Conservation (phyloP, 1,140 invertebrate species). For the Kradibia gibbosae region DNA sequence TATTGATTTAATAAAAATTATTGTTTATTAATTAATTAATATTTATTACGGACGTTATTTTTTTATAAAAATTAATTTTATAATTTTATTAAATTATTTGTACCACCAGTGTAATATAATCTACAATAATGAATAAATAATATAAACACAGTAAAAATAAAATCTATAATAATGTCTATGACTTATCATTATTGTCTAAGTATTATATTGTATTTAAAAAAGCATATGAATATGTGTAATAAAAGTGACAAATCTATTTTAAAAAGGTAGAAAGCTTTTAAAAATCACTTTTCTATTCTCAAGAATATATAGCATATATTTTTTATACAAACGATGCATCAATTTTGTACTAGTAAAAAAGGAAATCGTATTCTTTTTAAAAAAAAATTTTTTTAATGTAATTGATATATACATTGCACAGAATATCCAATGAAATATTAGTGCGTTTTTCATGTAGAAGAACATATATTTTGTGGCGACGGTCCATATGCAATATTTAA, state of each 20-base stretch:
- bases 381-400: neutral
- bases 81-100: too few species aligned
- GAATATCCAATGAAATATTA: neutral
- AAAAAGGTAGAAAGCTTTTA: neutral
- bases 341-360: neutral
- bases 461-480: neutral
- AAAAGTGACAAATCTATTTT: neutral
- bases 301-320: neutral
- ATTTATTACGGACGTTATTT: too few species aligned
- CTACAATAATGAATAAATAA: too few species aligned
- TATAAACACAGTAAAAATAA: neutral
- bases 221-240: neutral
- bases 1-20: too few species aligned
- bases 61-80: too few species aligned
- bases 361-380: too few species aligned
- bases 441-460: neutral
- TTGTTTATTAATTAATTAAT: too few species aligned
- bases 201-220: neutral
- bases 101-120: too few species aligned
- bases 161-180: neutral
- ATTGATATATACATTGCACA: neutral
- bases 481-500: constrained; percentile 5
- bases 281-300: neutral
- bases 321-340: neutral
- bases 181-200: neutral